A percentile compares a stretch with the other conserved stretches of the same genome.
Conservation (phyloP, 2,113 vertebrate species). For the Dolichotis patagonum region DNA sequence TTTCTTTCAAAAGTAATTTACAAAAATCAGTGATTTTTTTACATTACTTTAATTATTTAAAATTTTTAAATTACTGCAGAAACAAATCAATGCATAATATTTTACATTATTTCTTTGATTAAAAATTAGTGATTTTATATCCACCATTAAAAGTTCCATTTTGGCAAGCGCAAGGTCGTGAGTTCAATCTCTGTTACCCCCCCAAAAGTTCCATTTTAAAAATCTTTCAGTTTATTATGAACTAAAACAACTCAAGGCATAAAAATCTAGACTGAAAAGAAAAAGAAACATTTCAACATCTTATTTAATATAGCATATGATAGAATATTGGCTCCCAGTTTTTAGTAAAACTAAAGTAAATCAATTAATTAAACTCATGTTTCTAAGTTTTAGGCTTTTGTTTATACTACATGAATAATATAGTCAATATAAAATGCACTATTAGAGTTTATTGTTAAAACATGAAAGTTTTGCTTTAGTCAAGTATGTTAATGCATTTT, state of each 20-base stretch:
- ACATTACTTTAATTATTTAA: background rate
- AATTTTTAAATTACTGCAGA: background rate
- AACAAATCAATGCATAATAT: background rate
- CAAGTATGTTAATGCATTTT: background rate
- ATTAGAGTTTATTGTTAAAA: background rate
- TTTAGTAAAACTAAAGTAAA: background rate
- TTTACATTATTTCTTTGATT: background rate
- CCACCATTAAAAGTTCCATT: background rate
- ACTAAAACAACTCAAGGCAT: background rate
- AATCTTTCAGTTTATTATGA: background rate
- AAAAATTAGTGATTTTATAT: background rate
- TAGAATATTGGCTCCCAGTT: background rate
- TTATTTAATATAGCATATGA: background rate
- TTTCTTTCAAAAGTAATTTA: background rate
- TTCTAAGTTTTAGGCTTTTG: background rate
- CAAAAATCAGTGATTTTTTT: background rate
- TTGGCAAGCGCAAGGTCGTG: too few relatives aligned
- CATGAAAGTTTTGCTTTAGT: background rate
- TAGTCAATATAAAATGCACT: background rate
- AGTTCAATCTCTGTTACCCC: too few relatives aligned
- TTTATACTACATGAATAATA: background rate
- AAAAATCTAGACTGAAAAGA: background rate
- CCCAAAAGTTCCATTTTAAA: background rate
- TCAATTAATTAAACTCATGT: conserved; percentile 7
- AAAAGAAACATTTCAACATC: background rate